These are phyloP conservation scores for Holothuria glaberrima DNA, from an alignment of 35 echinoderm and acorn worm genomes.

Conservation along the genomic window DNA sequence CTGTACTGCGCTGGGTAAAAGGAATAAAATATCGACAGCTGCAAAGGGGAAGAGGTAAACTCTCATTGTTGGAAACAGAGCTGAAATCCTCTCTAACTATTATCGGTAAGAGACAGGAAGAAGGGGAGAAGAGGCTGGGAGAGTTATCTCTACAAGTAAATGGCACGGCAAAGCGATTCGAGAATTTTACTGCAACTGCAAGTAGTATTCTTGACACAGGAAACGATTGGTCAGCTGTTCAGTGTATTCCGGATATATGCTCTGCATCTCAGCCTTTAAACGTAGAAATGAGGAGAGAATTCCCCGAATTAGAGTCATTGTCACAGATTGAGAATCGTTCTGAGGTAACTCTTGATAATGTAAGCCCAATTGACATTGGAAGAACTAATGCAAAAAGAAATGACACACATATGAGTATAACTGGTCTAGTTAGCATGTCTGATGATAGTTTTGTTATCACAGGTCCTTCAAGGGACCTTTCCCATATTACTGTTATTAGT, in stretches of 20 bases:
- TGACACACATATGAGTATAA: too few relatives aligned
- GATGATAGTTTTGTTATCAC: too few relatives aligned
- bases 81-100: too few relatives aligned
- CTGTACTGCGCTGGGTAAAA: too few relatives aligned
- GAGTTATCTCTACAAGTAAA: neutral
- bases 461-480: too few relatives aligned
- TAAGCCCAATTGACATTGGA: too few relatives aligned
- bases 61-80: too few relatives aligned
- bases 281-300: neutral
- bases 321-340: neutral
- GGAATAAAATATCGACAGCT: neutral
- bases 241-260: constrained; percentile 23
- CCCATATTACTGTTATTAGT: neutral
- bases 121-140: neutral
- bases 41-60: too few relatives aligned
- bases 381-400: too few relatives aligned
- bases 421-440: too few relatives aligned
- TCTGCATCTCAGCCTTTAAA: neutral
- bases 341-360: neutral
- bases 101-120: neutral
- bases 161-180: neutral
- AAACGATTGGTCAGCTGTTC: constrained; percentile 18
- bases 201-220: neutral
- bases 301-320: neutral
- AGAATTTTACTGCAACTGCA: neutral